phyloP scores from a whole-genome alignment of 2,797 vertebrate species.

The Pseudomugil tenellus region DNA sequence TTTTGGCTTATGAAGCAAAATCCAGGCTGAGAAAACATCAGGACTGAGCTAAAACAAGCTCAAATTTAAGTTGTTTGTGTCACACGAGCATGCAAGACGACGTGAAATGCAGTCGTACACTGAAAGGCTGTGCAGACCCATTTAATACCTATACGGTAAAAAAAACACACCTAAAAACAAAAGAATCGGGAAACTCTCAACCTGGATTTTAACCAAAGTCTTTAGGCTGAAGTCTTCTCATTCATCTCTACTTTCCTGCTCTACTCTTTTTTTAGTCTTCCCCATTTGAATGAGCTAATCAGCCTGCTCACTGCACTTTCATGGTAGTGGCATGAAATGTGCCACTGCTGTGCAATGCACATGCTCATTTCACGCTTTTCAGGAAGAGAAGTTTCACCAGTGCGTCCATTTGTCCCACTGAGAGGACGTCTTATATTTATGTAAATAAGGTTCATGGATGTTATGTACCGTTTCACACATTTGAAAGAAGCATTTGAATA shows the following conservation, averaged over 20 bases:
- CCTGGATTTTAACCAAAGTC: background rate
- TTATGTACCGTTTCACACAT: background rate
- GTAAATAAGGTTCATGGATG: background rate
- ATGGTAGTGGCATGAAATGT: background rate
- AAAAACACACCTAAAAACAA: background rate
- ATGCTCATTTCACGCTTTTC: background rate
- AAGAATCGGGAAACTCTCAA: background rate
- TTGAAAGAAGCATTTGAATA: slow-evolving; percentile 10
- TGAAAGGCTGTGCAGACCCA: too few species aligned
- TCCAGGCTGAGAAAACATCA: too few species aligned
- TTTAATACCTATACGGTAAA: background rate
- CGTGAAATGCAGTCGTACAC: too few species aligned
- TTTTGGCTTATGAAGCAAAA: background rate
- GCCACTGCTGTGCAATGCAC: background rate
- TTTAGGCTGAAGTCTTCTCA: too few species aligned
- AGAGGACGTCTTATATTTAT: background rate
- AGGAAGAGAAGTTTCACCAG: background rate
- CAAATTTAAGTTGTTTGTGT: too few species aligned
- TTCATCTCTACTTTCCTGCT: background rate
- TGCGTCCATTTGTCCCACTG: background rate
- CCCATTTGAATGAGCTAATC: background rate
- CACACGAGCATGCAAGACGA: too few species aligned
- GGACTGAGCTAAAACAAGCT: too few species aligned
- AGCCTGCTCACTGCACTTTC: background rate
- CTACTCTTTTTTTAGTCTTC: background rate